Base-by-base conservation (phyloP, 1,140 invertebrate genomes). In the Camponotus vicinus region DNA sequence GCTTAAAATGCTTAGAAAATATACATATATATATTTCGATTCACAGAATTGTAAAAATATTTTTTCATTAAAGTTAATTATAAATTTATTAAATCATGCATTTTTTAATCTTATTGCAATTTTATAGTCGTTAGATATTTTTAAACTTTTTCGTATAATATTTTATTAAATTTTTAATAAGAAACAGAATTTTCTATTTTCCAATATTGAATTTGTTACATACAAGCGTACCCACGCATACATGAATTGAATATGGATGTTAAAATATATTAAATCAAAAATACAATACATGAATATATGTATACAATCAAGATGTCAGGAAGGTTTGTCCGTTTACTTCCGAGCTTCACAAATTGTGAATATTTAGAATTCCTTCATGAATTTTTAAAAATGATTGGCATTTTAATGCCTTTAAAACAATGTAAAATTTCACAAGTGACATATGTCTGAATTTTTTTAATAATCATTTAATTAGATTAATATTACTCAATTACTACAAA, bases 301-400 rank as follows among this genome's bases (percentile, higher is more conserved):
- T 61, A 27, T 55, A 40, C 18, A 52, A 52, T 61, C 37, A 42
- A 61, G 27, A 59, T 75, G 55, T 75, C 55, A 42, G 73, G 32
- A 61, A 21, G 37, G 21, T 18, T 27, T 21, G 5, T 42, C 21
- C 37, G 55, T 61, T 76, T 61, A 76, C 2, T 18, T 40, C 5
- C 37, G 34, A 61, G 8, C 34, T 76, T 4, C 37, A 32, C 55
- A 61, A 76, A 76, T 61, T 42, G 8, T 55, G 55, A 76, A 61
- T 76, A 76, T 76, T 61, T 61, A 37, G 13, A 61, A 61, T 76
- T 61, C 55, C 13, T 76, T 76, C 40, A 76, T 76, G 37, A 76
- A 76, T 76, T 76, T 76, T 61, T 55, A 61, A 76, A 76, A 76
- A 32, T 76, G 13, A 27, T 8, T 40, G 34, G 5, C n/a, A 61